Percentiles rank a stretch among this genome's conserved stretches.
These are phyloP conservation scores for Notoglanidium macrostoma DNA, from an alignment of 2,797 vertebrate genomes.

Conservation along the genomic window DNA sequence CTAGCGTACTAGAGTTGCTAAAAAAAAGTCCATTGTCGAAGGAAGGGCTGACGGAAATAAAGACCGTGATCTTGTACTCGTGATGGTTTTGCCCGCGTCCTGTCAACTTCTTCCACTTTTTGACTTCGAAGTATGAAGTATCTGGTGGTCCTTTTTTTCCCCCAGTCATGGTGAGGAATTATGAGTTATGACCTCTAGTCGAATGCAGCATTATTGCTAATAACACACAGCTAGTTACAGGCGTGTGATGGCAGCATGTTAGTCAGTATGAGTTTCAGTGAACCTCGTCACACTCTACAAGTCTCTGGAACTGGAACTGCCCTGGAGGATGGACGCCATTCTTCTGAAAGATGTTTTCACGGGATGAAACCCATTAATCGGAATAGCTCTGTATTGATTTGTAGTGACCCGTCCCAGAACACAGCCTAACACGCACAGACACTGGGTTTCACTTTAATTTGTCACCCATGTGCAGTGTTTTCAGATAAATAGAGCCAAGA, in stretches of 20 bases:
- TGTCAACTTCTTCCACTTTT: neutral
- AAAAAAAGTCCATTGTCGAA: neutral
- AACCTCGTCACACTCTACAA: neutral
- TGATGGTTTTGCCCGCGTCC: neutral
- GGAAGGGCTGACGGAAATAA: neutral
- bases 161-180: too few species aligned
- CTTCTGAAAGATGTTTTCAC: too few species aligned
- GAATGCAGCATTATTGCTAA: neutral
- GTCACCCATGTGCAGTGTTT: too few species aligned
- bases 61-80: neutral
- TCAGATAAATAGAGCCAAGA: too few species aligned
- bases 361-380: too few species aligned
- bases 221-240: neutral
- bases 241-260: neutral
- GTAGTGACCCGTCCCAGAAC: too few species aligned
- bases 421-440: too few species aligned
- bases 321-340: too few species aligned
- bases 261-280: neutral
- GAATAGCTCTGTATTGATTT: too few species aligned
- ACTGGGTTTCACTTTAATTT: too few species aligned
- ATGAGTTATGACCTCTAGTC: too few species aligned
- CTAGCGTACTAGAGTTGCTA: neutral
- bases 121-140: neutral
- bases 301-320: neutral
- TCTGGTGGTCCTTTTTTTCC: too few species aligned